Conservation (phyloP, 1,140 invertebrate genomes). For the Camponotus pennsylvanicus region DNA sequence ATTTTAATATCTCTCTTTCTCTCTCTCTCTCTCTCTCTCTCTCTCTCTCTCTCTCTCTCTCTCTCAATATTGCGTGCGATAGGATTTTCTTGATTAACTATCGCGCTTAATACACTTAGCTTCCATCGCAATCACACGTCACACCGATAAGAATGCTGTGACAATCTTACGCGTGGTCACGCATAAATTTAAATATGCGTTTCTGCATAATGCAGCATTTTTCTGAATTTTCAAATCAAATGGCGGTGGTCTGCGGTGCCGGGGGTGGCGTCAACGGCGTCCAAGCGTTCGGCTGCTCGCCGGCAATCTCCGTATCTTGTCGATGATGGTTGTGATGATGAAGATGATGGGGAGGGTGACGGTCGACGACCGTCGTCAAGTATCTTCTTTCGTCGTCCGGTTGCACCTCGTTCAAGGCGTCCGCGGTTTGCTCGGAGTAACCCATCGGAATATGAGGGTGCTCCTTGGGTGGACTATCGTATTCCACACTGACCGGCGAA, state of each 20-base stretch:
- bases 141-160: not conserved
- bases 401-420: slow-evolving; percentile 75
- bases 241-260: slow-evolving; percentile 83
- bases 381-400: slow-evolving; percentile 78
- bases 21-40: too few species aligned
- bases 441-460: slow-evolving; percentile 76
- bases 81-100: slow-evolving; percentile 15
- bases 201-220: not conserved
- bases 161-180: not conserved
- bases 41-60: too few species aligned
- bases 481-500: slow-evolving; percentile 77
- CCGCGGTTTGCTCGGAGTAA: slow-evolving; percentile 77
- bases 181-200: not conserved
- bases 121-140: not conserved
- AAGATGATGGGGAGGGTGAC: slow-evolving; percentile 77
- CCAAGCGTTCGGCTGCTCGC: slow-evolving; percentile 76
- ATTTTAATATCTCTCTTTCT: slow-evolving; percentile 6
- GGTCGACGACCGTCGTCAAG: slow-evolving; percentile 76
- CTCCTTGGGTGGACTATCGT: slow-evolving; percentile 77
- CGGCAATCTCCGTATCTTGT: slow-evolving; percentile 64
- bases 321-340: slow-evolving; percentile 73
- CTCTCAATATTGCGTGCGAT: not conserved
- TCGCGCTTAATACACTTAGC: slow-evolving; percentile 5
- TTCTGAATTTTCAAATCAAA: slow-evolving; percentile 73
- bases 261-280: slow-evolving; percentile 82